Evolutionary conservation across 2,888 invertebrate species (phyloP), one percentile per base, ranked within the genome.

Genomic region (Hirtodrosophila trivittata): DNA sequence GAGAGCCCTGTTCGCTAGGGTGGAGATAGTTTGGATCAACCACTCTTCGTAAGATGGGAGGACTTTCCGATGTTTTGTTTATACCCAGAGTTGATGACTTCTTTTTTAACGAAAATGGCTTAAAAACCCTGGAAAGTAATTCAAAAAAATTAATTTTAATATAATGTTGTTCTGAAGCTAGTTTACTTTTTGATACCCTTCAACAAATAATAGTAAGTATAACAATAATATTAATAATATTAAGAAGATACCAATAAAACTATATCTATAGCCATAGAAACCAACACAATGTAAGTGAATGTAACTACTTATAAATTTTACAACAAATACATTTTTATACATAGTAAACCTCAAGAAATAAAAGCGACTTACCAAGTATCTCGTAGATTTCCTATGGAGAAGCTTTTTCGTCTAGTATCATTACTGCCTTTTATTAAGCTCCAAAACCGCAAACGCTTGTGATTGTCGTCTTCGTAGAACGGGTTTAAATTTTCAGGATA

Each of bases 401-500:
- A 94, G 88, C 94, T 94, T 87, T 93, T 93, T n/a, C 89, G 76
- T 12, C 89, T 81, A 12, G 75, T 71, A 12, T 77, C 74, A 6
- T 75, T 72, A 41, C 72, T 73, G 25, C 76, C 69, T 63, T 85
- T 89, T 45, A 75, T 82, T 18, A 93, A 90, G 13, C 92, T 92
- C 93, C 93, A 93, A 88, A 94, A 94, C 50, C 93, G 89, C 66
- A 93, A 91, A 81, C 92, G 92, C 83, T 92, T 93, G 85, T 93
- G 93, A 87, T 93, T 92, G 70, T 93, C 93, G 50, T 94, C 94
- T 77, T 95, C 95, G 69, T 93, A 93, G 89, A 95, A 95, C 14
- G 95, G 95, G 90, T 95, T 95, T 68, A 95, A 91, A 89, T 95
- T 94, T 86, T 95, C 95, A 39, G 95, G 95, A 89, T 95, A 95